Evolutionary conservation across 2,888 invertebrate genomes (phyloP).

Genomic region (Osmoderma eremita): DNA sequence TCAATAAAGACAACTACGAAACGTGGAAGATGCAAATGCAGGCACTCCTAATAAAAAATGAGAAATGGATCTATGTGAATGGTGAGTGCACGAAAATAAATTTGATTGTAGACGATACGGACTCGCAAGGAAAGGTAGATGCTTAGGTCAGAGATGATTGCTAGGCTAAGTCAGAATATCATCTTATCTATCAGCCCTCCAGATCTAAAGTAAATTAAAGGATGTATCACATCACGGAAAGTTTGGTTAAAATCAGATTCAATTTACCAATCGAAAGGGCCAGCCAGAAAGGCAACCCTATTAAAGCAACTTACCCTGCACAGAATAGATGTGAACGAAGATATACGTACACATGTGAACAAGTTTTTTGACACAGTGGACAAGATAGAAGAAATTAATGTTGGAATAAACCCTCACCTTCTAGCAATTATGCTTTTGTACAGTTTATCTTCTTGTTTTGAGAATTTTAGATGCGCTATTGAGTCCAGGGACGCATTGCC

Average conservation of each 20-base stretch:
- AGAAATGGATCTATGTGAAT: conserved; percentile 40
- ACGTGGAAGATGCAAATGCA: conserved; percentile 46
- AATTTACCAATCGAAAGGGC: no score
- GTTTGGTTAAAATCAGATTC: no score
- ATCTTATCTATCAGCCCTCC: conserved; percentile 46
- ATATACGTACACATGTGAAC: conserved; percentile 54
- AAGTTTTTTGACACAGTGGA: conserved; percentile 57
- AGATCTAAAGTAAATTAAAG: no score
- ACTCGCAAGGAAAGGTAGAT: neutral
- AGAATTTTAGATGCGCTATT: conserved; percentile 57
- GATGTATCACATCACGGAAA: no score
- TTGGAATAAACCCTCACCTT: conserved; percentile 50
- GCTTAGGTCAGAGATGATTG: neutral
- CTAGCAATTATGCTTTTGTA: no score
- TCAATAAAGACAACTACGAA: no score
- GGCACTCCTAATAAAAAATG: conserved; percentile 45
- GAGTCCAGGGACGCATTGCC: conserved; percentile 56
- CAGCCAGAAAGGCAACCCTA: no score
- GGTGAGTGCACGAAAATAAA: conserved; percentile 1
- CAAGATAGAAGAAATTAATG: no score
- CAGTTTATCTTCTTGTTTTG: conserved; percentile 53
- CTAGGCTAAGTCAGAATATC: conserved; percentile 43
- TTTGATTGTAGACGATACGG: neutral
- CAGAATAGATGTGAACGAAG: no score
- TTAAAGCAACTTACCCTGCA: no score